Conservation (phyloP, 2,113 vertebrate species). For the Lampris incognitus region DNA sequence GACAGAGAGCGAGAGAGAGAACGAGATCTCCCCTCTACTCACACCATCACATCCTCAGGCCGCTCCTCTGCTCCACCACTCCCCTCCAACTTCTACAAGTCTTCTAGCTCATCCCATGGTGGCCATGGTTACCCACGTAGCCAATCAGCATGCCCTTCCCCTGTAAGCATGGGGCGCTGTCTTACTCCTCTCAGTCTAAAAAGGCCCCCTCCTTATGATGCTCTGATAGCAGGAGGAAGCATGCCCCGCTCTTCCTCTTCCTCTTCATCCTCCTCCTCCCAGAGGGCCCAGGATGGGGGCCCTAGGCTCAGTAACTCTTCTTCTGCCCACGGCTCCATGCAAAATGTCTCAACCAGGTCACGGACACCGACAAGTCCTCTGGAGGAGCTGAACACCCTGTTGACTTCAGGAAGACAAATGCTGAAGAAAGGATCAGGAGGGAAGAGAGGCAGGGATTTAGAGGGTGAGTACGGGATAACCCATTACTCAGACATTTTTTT, state of each 20-base stretch:
- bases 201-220: slow-evolving; percentile 93
- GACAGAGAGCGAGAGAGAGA: slow-evolving; percentile 33
- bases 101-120: slow-evolving; percentile 86
- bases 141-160: slow-evolving; percentile 94
- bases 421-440: slow-evolving; percentile 89
- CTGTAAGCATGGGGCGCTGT: slow-evolving; percentile 91
- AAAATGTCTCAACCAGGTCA: slow-evolving; percentile 86
- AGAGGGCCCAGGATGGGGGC: slow-evolving; percentile 81
- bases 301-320: slow-evolving; percentile 86
- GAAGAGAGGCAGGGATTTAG: slow-evolving; percentile 87
- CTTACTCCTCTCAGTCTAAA: slow-evolving; percentile 94
- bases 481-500: not conserved
- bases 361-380: slow-evolving; percentile 93
- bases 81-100: slow-evolving; percentile 89
- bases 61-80: slow-evolving; percentile 93
- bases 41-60: slow-evolving; percentile 84
- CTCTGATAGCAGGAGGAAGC: slow-evolving; percentile 89
- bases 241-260: slow-evolving; percentile 88
- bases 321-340: slow-evolving; percentile 85
- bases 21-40: slow-evolving; percentile 78
- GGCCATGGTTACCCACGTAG: slow-evolving; percentile 93
- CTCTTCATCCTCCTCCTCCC: slow-evolving; percentile 80
- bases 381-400: slow-evolving; percentile 91
- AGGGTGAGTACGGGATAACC: slow-evolving; percentile 84
- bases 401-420: slow-evolving; percentile 88